Evolutionary conservation across 92 coral and sea anemone genomes (phyloP), one percentile per base, ranked within the genome.

Genomic region (Bergia puertoricense): DNA sequence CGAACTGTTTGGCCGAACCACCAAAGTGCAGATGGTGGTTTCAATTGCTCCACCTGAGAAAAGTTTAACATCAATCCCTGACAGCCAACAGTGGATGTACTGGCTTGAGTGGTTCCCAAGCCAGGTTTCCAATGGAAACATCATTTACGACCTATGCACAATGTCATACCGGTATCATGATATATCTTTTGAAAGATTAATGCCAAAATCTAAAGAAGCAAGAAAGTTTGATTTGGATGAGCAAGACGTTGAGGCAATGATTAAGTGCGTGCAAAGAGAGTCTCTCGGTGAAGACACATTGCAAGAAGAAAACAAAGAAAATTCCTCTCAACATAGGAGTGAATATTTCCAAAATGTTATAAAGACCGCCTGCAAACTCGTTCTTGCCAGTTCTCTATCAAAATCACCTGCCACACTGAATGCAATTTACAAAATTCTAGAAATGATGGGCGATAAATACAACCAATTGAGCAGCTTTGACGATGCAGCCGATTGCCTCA

Each of bases 31-130:
- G 8, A 11, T 57, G 2, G 90, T 81, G 9, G 62, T 81, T 43
- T 88, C 90, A 8, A 88, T 88, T 81, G 90, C 88, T 57, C 88
- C 90, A 20, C 86, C 86, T 4, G 36, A 62, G 39, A 30, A 9
- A 1, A 39, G 6, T 16, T 0, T n/a, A 8, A 50, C 68, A 20
- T 16, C 77, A 13, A 30, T 46, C 15, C 82, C 82, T 48, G 65
- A 20, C 2, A 2, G 59, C 5, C 2, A 79, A 1, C 82, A 79
- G 40, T 79, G 44, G 82, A 20, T 2, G 13, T 79, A 46, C 23
- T 77, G 89, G 89, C n/a, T 86, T 1, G 18, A 65, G 13, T 86
- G 80, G 81, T 76, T 86, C 68, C 89, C 89, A 86, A 37, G 13
- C 51, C 89, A 75, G 39, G 82, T 77, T 40, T 15, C 89, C 7